Conservation (phyloP, 2,888 invertebrate genomes). For the Anaspis maculata region DNA sequence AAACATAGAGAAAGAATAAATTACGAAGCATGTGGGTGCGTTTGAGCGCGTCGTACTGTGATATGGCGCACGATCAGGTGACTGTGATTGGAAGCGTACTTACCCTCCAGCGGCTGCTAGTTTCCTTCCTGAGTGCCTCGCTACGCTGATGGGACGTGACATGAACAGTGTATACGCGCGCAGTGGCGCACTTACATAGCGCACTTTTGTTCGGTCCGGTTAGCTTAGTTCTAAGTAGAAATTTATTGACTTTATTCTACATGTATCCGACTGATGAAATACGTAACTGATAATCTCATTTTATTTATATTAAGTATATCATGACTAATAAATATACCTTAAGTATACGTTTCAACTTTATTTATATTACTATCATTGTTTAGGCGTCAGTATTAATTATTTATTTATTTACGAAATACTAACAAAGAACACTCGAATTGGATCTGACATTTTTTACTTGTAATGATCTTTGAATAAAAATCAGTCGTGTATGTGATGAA, state of each 20-base stretch:
- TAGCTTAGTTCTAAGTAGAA: slow-evolving; percentile 37
- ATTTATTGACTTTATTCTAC: slow-evolving; percentile 27
- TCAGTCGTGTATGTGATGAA: slow-evolving; percentile 29
- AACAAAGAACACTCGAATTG: too few species aligned
- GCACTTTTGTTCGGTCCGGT: slow-evolving; percentile 34
- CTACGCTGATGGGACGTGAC: slow-evolving; percentile 41
- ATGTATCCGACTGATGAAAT: slow-evolving; percentile 30
- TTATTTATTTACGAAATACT: too few species aligned
- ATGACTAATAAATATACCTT: too few species aligned
- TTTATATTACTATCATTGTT: too few species aligned
- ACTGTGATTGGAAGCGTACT: slow-evolving; percentile 42
- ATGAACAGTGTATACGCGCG: slow-evolving; percentile 36
- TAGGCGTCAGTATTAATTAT: too few species aligned
- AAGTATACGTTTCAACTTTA: too few species aligned
- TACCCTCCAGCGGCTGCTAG: slow-evolving; percentile 43
- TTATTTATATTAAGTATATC: too few species aligned
- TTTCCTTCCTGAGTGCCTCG: slow-evolving; percentile 44
- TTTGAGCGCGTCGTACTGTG: slow-evolving; percentile 42
- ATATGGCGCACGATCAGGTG: slow-evolving; percentile 45
- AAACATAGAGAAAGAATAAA: too few species aligned
- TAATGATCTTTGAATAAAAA: too few species aligned
- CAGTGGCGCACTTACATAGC: slow-evolving; percentile 26
- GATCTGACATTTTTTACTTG: too few species aligned
- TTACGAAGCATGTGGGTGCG: slow-evolving; percentile 32
- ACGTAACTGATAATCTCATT: slow-evolving; percentile 8